Evolutionary conservation across 2,113 vertebrate species (phyloP).

Genomic region (Phaethornis superciliosus): DNA sequence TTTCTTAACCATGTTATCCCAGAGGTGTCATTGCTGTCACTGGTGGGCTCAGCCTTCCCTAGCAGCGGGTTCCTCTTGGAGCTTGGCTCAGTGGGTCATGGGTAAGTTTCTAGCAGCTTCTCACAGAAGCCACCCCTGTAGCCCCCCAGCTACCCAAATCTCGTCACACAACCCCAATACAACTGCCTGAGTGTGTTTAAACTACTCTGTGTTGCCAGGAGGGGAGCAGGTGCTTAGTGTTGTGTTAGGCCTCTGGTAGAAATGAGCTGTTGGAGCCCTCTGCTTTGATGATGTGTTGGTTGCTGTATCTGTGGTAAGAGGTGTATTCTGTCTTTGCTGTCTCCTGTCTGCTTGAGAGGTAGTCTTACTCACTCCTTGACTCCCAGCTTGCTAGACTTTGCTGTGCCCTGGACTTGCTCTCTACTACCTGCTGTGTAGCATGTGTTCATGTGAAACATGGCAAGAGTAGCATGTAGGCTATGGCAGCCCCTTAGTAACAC

Average conservation of each 20-base stretch:
- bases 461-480: not conserved
- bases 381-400: not conserved
- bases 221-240: accelerated
- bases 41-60: too few species aligned
- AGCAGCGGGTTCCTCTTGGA: too few species aligned
- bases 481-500: not conserved
- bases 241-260: not conserved
- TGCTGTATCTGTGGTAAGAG: not conserved
- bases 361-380: not conserved
- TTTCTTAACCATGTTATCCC: too few species aligned
- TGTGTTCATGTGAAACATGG: accelerated
- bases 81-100: too few species aligned
- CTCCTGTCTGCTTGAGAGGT: not conserved
- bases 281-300: not conserved
- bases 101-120: too few species aligned
- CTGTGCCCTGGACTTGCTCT: not conserved
- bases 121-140: too few species aligned
- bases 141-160: too few species aligned
- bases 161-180: too few species aligned
- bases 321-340: not conserved
- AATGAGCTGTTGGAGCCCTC: not conserved
- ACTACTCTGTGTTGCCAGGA: not conserved
- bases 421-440: accelerated
- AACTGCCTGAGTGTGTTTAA: not conserved
- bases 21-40: too few species aligned